Base-by-base conservation (phyloP, 23 tunicate species). In the Diplosoma virens region DNA sequence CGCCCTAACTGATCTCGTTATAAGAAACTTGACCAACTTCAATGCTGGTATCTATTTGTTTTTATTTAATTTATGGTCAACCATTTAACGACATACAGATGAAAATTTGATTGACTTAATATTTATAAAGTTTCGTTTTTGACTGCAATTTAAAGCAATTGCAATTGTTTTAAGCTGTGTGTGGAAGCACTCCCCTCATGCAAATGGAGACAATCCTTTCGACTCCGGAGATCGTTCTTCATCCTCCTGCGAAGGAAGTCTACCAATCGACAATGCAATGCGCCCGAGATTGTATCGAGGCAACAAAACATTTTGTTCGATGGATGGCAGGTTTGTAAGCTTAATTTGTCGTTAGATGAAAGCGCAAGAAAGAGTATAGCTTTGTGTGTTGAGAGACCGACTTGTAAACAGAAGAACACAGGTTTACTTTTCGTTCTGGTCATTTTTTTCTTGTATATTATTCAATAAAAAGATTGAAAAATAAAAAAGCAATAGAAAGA, bases 131-230 rank as follows among this genome's bases (percentile, higher is more conserved):
- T n/a, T n/a, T n/a, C n/a, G n/a, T n/a, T n/a, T n/a, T n/a, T n/a
- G n/a, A n/a, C n/a, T n/a, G n/a, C n/a, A n/a, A n/a, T n/a, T n/a
- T n/a, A n/a, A n/a, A n/a, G n/a, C n/a, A n/a, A n/a, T n/a, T n/a
- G n/a, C n/a, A n/a, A n/a, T n/a, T n/a, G n/a, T n/a, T n/a, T n/a
- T n/a, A n/a, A 92, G 97, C 81, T 47, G 81, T 93, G 20, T 32
- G 72, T 24, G 77, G 84, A 23, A 81, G 78, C 66, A 82, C 35
- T 11, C 84, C 71, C n/a, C 53, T 86, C 53, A 86, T 93, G 89
- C 93, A 86, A 71, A 87, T 93, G 73, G 98, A 93, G 66, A 77
- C 98, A 25, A 86, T 86, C 55, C 50, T 93, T 18, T 86, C 98
- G 0, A 81, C 93, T 17, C 93, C 98, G 0, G 98, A 93, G 48